Evolutionary conservation across 2,797 vertebrate genomes (phyloP).

Genomic region (Semaprochilodus insignis): DNA sequence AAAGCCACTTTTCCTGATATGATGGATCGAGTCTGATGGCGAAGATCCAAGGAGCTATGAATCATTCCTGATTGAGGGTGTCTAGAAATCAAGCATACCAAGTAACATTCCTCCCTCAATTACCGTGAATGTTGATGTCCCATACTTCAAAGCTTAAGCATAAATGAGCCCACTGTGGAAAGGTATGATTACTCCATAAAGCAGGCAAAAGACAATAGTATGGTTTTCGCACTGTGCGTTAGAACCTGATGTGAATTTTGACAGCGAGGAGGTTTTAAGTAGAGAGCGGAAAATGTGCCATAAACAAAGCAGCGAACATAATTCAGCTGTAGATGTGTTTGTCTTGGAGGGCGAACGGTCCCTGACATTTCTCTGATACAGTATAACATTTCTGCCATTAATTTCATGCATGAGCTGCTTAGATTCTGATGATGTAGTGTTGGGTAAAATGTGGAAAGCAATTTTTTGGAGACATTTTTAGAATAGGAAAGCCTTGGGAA

Average conservation of each 20-base stretch:
- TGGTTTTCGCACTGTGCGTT: slow-evolving; percentile 1
- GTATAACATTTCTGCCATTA: slow-evolving; percentile 1
- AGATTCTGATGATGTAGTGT: slow-evolving; percentile 10
- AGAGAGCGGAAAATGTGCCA: slow-evolving; percentile 1
- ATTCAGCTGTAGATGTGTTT: slow-evolving; percentile 1
- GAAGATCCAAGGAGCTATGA: slow-evolving; percentile 17
- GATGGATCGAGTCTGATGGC: slow-evolving; percentile 48
- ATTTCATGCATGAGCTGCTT: slow-evolving; percentile 30
- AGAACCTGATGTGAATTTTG: neutral
- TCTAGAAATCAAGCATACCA: slow-evolving; percentile 10
- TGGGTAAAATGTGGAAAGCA: slow-evolving; percentile 17
- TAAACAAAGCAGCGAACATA: neutral
- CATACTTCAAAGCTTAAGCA: slow-evolving; percentile 6
- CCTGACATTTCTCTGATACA: slow-evolving; percentile 10
- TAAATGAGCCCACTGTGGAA: neutral
- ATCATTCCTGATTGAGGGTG: slow-evolving; percentile 25
- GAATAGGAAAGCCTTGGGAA: slow-evolving; percentile 12
- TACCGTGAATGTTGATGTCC: slow-evolving; percentile 1
- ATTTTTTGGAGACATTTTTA: slow-evolving; percentile 11
- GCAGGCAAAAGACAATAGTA: slow-evolving; percentile 5
- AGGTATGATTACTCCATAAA: slow-evolving; percentile 1
- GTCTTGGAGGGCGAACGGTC: neutral
- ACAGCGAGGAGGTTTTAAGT: neutral
- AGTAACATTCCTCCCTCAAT: neutral
- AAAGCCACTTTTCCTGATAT: slow-evolving; percentile 39